Evolutionary conservation across 2,888 invertebrate species (phyloP).

Genomic region (Acanthosepion lycidas): DNA sequence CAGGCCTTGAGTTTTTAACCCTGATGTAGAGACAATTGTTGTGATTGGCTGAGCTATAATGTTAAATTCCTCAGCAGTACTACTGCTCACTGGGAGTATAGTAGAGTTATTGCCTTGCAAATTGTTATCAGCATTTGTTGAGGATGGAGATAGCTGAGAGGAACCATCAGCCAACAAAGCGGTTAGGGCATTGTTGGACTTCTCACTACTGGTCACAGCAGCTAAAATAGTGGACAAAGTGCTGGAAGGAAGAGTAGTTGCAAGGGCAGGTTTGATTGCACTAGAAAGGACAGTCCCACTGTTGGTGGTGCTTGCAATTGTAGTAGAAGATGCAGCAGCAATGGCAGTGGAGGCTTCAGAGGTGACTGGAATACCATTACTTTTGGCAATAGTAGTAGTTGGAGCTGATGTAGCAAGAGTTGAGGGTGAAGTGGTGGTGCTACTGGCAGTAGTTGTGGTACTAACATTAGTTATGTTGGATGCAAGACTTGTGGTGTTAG

Average conservation of each 20-base stretch:
- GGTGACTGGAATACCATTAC: background rate
- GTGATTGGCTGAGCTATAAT: slow-evolving; percentile 37
- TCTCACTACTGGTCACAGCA: background rate
- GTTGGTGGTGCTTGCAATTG: background rate
- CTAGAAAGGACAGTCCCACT: background rate
- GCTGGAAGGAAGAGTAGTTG: background rate
- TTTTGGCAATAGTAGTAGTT: background rate
- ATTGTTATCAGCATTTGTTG: background rate
- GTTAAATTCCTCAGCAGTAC: background rate
- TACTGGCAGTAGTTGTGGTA: background rate
- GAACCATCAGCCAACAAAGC: background rate
- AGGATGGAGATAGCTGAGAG: background rate
- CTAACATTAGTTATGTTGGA: background rate
- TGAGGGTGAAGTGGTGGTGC: background rate
- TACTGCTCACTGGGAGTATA: background rate
- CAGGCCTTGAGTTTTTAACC: background rate
- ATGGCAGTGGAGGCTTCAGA: background rate
- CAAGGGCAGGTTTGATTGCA: background rate
- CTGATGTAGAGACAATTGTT: slow-evolving; percentile 35
- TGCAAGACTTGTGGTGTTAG: background rate
- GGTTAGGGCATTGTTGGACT: background rate
- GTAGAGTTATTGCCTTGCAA: background rate
- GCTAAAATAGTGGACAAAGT: background rate
- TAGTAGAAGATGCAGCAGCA: background rate
- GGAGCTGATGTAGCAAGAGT: background rate